phyloP scores from a whole-genome alignment of 2,888 invertebrate species.

The Catonia carolina region DNA sequence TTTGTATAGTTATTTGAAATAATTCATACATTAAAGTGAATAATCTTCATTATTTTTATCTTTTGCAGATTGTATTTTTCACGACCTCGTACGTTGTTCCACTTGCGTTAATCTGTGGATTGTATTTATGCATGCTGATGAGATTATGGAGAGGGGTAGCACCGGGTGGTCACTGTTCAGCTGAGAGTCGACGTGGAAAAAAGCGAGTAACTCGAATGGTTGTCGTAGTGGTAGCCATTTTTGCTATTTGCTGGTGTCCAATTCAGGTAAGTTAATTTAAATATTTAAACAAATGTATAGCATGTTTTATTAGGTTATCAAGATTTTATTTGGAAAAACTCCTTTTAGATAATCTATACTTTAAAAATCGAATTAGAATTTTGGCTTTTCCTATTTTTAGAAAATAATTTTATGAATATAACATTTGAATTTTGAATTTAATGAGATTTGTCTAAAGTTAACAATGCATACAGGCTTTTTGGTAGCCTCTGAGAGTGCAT shows the following conservation, averaged over 20 bases:
- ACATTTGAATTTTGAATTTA: too few relatives aligned
- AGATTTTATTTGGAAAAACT: not conserved
- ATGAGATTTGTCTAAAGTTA: too few relatives aligned
- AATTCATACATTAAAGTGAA: too few relatives aligned
- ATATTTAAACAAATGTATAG: not conserved
- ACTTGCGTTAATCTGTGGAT: slow-evolving; percentile 72
- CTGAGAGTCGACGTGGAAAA: slow-evolving; percentile 75
- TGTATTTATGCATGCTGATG: slow-evolving; percentile 85
- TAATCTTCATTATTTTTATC: too few relatives aligned
- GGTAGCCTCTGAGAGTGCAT: too few relatives aligned
- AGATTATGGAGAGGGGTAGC: slow-evolving; percentile 75
- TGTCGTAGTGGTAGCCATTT: slow-evolving; percentile 82
- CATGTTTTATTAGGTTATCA: not conserved
- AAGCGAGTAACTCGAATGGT: slow-evolving; percentile 88
- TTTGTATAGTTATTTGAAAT: too few relatives aligned
- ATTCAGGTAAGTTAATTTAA: slow-evolving; percentile 61
- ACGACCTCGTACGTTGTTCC: slow-evolving; percentile 84
- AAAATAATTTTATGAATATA: too few relatives aligned
- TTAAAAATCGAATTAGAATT: too few relatives aligned
- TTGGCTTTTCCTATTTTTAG: too few relatives aligned
- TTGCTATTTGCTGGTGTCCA: slow-evolving; percentile 91
- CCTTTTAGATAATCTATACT: too few relatives aligned
- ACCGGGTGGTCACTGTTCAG: slow-evolving; percentile 72
- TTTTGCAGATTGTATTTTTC: slow-evolving; percentile 79
- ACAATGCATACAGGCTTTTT: too few relatives aligned